Base-by-base conservation (phyloP, 2,888 invertebrate species). In the Lasioglossum calceatum region DNA sequence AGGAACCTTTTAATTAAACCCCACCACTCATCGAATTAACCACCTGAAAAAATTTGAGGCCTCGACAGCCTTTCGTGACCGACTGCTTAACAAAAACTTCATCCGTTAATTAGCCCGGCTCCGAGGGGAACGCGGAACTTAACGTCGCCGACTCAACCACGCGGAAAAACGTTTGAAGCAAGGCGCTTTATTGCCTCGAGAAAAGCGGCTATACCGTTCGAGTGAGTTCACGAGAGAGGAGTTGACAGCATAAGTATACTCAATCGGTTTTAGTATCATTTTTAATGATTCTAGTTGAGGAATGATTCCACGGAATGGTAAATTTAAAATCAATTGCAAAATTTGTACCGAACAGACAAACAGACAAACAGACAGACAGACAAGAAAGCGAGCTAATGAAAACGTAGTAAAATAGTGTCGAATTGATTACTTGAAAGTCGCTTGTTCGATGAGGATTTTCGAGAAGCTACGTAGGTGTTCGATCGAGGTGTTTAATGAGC, bases 1-100 rank as follows among this genome's bases (percentile, higher is more conserved):
- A 32, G 58, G 36, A 8, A 42, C 67, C 78, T 64, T 84, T 85
- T 85, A 85, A 85, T 85, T 84, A 85, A 85, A 44, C 75, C 10
- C n/a, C 23, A 16, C 54, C 70, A 67, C 78, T 85, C 75, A 71
- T 76, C 42, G 85, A 79, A 72, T 84, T 72, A 85, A 78, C 75
- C 75, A 61, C 19, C 71, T 64, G 39, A 72, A 72, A 76, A 42
- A 71, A 61, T 42, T 1, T 32, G 32, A 32, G 32, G 64, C 10
- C 72, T 67, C 16, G 47, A n/a, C 42, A 12, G 27, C 32, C 75
- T 32, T 39, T 16, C 50, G 77, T 50, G n/a, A 50, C 36, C 39
- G 23, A 44, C 64, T 77, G 64, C 42, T 82, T 61, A 73, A 76
- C 72, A n/a, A 72, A 71, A 72, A 44, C 72, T 27, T 47, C 67